Base-by-base conservation (phyloP, 1,140 invertebrate species). In the Dendrolimus punctatus region DNA sequence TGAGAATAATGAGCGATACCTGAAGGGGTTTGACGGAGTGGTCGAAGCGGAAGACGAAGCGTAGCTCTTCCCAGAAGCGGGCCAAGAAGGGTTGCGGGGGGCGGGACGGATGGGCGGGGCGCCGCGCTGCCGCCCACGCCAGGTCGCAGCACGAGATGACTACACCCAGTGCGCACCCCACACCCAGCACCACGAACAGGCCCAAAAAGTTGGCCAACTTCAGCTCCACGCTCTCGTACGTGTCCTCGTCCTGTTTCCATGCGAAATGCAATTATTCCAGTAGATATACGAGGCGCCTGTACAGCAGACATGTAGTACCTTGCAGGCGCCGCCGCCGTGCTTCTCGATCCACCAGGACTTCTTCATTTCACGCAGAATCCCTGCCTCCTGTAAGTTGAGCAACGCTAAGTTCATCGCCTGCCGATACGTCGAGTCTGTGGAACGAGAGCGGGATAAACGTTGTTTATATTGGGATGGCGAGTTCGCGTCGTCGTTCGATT, bases 311-410 rank as follows among this genome's bases (percentile, higher is more conserved):
- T 7, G 5, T 37, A 7, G 76, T 68, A 95, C 93, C 66, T 88
- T 85, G 71, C 94, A 95, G 39, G 90, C 90, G 8, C 93, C 93
- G 23, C 93, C 93, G 4, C 93, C 94, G 56, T 92, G 78, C 74
- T 93, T 92, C 85, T 95, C 91, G 64, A 93, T 93, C 96, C 96
- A 98, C 96, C 96, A 98, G 83, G 94, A 95, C 7, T 91, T 92
- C 73, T 96, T 95, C 65, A 98, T 87, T 40, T 92, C 88, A 23
- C 92, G 90, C 9, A 98, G 85, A 9, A 90, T 86, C 5, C 94
- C 96, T 38, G 90, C 90, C 85, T 98, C 96, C 65, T 88, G 86
- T 3, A 96, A 83, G 59, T 92, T 89, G 43, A 96, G 79, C 39
- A 96, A 88, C n/a, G 93, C 94, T 48, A 91, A 88, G 62, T 93